Conservation (phyloP, 2,888 invertebrate genomes). For the Eupithecia centaureata region DNA sequence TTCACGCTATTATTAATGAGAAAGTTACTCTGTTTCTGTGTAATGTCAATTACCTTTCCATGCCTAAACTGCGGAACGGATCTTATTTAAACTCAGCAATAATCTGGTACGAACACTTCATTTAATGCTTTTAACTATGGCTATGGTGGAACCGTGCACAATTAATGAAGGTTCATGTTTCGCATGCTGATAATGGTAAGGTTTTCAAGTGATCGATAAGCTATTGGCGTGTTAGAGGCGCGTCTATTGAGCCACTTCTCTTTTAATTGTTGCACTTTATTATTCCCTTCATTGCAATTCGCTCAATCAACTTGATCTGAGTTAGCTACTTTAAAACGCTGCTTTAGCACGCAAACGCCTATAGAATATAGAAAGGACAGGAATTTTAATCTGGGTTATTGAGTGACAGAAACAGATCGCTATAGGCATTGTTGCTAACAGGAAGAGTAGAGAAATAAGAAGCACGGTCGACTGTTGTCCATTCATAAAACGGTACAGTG, state of each 20-base stretch:
- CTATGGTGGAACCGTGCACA: background rate
- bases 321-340: background rate
- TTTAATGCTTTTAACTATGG: background rate
- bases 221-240: constrained; percentile 1
- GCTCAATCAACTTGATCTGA: background rate
- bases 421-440: constrained; percentile 15
- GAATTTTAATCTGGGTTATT: background rate
- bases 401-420: background rate
- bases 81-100: background rate
- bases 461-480: constrained; percentile 10
- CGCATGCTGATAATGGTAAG: constrained; percentile 10
- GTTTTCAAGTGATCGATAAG: constrained; percentile 17
- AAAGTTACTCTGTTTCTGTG: background rate
- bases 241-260: constrained; percentile 8
- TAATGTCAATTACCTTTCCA: background rate
- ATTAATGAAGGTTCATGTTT: background rate
- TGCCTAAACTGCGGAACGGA: background rate
- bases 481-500: constrained; percentile 16
- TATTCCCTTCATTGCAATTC: constrained; percentile 1
- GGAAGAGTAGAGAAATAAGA: constrained; percentile 25
- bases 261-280: background rate
- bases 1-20: background rate
- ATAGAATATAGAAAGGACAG: background rate
- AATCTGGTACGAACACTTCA: background rate
- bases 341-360: background rate